Evolutionary conservation across 2,797 vertebrate species (phyloP).

Genomic region (Enteromius afrohamiltoni): DNA sequence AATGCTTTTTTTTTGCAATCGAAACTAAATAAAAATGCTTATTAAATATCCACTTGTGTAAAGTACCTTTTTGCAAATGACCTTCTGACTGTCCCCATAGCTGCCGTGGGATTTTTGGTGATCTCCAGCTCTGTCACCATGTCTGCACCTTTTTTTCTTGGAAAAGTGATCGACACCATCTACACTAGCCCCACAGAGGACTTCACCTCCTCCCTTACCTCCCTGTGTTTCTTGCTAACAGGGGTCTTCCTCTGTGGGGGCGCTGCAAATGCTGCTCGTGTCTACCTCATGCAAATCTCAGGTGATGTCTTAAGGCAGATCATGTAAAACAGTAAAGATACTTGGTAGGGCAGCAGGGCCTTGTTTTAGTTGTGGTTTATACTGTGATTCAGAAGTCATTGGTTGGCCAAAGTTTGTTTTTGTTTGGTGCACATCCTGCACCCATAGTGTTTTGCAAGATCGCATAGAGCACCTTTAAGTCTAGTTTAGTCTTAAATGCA

Average conservation of each 20-base stretch:
- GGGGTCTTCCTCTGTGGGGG: slow-evolving; percentile 91
- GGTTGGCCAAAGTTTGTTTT: no score
- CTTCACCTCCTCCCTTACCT: slow-evolving; percentile 80
- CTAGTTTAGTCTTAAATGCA: not conserved
- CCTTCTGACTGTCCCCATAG: slow-evolving; percentile 68
- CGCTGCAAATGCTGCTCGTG: slow-evolving; percentile 88
- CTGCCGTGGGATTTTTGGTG: slow-evolving; percentile 89
- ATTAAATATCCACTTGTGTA: not conserved
- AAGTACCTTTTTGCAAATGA: not conserved
- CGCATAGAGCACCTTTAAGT: no score
- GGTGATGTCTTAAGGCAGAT: slow-evolving; percentile 74
- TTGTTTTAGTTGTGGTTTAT: not conserved
- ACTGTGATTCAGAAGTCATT: not conserved
- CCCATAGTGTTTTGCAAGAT: no score
- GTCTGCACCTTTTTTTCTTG: slow-evolving; percentile 95
- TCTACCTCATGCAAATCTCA: slow-evolving; percentile 96
- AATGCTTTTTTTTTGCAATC: not conserved
- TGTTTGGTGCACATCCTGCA: no score
- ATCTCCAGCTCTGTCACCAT: slow-evolving; percentile 94
- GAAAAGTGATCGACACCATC: slow-evolving; percentile 93
- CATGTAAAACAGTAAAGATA: not conserved
- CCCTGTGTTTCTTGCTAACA: slow-evolving; percentile 83
- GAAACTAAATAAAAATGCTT: not conserved
- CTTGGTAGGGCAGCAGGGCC: not conserved
- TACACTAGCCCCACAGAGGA: slow-evolving; percentile 81